Conservation (phyloP, 2,888 invertebrate genomes). For the Blastobasis lacticolella region DNA sequence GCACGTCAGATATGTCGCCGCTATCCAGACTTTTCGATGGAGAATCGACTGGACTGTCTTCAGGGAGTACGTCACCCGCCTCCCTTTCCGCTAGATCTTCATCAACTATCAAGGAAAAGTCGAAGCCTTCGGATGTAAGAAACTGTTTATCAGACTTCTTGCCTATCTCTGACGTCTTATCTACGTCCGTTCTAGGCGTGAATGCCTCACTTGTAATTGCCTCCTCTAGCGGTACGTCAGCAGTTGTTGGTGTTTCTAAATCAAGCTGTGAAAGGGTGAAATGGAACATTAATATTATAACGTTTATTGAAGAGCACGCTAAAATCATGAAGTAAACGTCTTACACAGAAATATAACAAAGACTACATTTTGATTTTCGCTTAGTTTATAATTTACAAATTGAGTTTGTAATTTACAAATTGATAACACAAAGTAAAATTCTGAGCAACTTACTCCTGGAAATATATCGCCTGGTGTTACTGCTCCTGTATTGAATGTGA, state of each 20-base stretch:
- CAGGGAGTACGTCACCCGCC: conserved; percentile 27
- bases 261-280: conserved; percentile 42
- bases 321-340: no score
- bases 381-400: no score
- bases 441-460: conserved; percentile 39
- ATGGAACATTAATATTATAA: conserved; percentile 8
- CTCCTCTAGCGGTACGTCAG: conserved; percentile 55
- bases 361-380: no score
- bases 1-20: conserved; percentile 17
- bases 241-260: conserved; percentile 66
- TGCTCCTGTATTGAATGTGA: conserved; percentile 39
- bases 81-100: conserved; percentile 41
- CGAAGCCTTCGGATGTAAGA: conserved; percentile 50
- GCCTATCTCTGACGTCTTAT: conserved; percentile 31
- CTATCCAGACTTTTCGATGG: conserved; percentile 32
- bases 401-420: no score
- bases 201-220: conserved; percentile 44
- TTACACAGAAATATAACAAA: background rate
- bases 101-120: conserved; percentile 55
- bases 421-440: no score
- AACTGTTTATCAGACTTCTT: conserved; percentile 46
- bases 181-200: conserved; percentile 43
- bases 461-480: conserved; percentile 60
- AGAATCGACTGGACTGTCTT: conserved; percentile 33
- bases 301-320: background rate